These are phyloP conservation scores for Unio delphinus DNA, from an alignment of 2,888 invertebrate genomes.

Conservation along the genomic window DNA sequence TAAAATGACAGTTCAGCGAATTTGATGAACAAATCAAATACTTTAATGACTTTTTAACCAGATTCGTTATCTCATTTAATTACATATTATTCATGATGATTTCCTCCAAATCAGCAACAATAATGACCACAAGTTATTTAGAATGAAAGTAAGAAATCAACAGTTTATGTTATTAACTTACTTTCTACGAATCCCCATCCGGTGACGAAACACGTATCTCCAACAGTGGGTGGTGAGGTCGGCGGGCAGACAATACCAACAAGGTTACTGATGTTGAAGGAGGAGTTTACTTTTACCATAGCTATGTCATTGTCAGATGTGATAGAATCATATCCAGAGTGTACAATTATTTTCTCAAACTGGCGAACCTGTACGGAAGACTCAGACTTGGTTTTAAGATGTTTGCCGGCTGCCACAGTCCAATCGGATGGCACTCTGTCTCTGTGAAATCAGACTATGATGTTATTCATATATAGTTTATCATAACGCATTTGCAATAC, in stretches of 20 bases:
- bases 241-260: slow-evolving; percentile 51
- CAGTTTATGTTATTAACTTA: slow-evolving; percentile 7
- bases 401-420: slow-evolving; percentile 41
- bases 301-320: slow-evolving; percentile 56
- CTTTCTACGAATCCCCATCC: slow-evolving; percentile 57
- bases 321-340: slow-evolving; percentile 37
- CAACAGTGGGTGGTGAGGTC: slow-evolving; percentile 11
- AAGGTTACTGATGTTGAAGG: slow-evolving; percentile 38
- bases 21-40: no score
- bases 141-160: not conserved
- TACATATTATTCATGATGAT: no score
- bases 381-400: slow-evolving; percentile 29
- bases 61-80: no score
- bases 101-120: no score
- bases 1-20: no score
- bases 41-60: no score
- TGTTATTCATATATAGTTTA: no score
- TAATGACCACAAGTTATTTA: no score
- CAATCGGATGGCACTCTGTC: slow-evolving; percentile 35
- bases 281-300: slow-evolving; percentile 43
- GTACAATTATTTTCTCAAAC: slow-evolving; percentile 35
- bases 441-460: slow-evolving; percentile 8
- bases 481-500: no score
- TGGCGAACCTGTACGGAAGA: slow-evolving; percentile 24
- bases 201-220: slow-evolving; percentile 45